Base-by-base conservation (phyloP, 1,140 invertebrate genomes). In the Mamestra configurata region DNA sequence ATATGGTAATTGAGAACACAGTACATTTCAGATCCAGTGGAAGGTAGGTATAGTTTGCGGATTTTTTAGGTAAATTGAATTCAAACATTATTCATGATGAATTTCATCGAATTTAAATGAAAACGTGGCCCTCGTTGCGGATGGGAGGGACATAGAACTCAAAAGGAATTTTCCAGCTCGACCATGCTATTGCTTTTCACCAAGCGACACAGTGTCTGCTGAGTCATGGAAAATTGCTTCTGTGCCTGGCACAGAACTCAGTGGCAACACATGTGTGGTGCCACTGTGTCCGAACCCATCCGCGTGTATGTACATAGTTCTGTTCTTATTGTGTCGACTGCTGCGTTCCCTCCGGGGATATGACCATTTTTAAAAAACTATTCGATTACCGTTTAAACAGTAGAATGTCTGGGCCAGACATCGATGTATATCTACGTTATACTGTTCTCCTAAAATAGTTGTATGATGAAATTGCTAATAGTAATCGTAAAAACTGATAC, bases 21-120 rank as follows among this genome's bases (percentile, higher is more conserved):
- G 43, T 40, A 64, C 59, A 37, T 64, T 64, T 8, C 64, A 20
- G 11, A 68, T 68, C 37, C 27, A 8, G 8, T 1, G 10, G 35
- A 8, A 46, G 3, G 8, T 4, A 15, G n/a, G 15, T 10, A 18
- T 40, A 20, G 7, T 66, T 43, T 43, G 18, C 35, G 1, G 7
- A 22, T 22, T 24, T 6, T 37, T 59, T 57, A 10, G 53, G 53
- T 73, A 59, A 73, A 73, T 59, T 59, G 18, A 73, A 73, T 75
- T 59, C 71, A 46, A 59, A 43, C 35, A 31, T 51, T 75, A 57
- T 57, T 75, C 51, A 59, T 59, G 24, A n/a, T 53, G 68, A 53
- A 31, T 70, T 43, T 61, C 57, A 35, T 61, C 31, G 27, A 13
- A 24, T 10, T 61, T 46, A 46, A 68, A 68, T 68, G 64, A 31